Conservation (phyloP, 2,113 vertebrate species). For the Cephalopterus ornatus region DNA sequence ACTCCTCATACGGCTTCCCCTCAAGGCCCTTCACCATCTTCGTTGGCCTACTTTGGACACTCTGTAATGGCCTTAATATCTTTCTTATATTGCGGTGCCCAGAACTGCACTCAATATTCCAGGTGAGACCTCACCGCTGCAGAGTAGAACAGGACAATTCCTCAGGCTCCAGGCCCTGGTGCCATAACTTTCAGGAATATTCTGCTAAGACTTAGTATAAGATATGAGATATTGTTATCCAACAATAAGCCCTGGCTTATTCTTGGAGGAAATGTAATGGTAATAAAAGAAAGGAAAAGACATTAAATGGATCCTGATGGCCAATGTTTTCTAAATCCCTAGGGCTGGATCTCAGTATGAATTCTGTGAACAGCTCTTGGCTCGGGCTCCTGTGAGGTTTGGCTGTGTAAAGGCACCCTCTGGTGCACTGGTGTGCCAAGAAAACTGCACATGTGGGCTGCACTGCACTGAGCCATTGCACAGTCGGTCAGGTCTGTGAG, state of each 20-base stretch:
- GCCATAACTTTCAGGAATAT: not conserved
- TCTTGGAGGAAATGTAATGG: not conserved
- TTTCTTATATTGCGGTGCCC: not conserved
- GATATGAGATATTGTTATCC: not conserved
- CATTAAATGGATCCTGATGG: not conserved
- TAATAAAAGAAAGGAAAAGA: not conserved
- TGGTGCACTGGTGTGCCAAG: rapidly evolving
- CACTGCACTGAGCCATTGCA: rapidly evolving
- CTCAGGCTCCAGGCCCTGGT: not conserved
- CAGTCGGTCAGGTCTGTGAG: not conserved
- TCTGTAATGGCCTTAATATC: not conserved
- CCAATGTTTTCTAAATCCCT: not conserved
- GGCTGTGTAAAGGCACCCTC: not conserved
- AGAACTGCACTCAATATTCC: not conserved
- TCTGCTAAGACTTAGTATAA: not conserved
- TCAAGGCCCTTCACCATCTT: not conserved
- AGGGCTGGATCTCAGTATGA: not conserved
- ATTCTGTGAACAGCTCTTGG: not conserved
- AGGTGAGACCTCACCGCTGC: not conserved
- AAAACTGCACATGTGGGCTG: rapidly evolving
- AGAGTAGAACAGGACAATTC: not conserved
- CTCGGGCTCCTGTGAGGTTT: not conserved
- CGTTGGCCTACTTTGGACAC: not conserved
- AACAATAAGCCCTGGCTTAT: not conserved
- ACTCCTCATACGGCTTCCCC: not conserved